Evolutionary conservation across 2,888 invertebrate genomes (phyloP), one percentile per base, ranked within the genome.

Genomic region (Anaspis maculata): DNA sequence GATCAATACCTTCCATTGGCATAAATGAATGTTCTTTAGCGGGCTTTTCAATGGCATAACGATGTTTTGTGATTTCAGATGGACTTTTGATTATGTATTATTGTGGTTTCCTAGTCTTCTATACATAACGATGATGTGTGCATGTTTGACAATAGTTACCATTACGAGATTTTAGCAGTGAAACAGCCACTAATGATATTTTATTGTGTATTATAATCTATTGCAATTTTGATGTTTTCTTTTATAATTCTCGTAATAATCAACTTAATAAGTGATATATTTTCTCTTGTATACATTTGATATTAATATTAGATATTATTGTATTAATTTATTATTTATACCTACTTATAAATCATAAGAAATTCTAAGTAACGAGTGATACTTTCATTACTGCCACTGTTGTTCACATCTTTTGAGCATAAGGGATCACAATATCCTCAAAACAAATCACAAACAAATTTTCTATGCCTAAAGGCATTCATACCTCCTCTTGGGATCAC

Each of bases 101-200:
- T 35, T 36, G 36, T 36, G 36, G 30, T 36, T 30, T 29, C 27
- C 40, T 40, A 40, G 40, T 40, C 40, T 38, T 37, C 30, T 36
- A 15, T 25, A 33, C n/a, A n/a, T n/a, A n/a, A n/a, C n/a, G n/a
- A n/a, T n/a, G n/a, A 42, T 45, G 41, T 49, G 42, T 50, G 49
- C 45, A 51, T 48, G 46, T 45, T 41, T 42, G 50, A 51, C 49
- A 53, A 51, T 52, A 53, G 51, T 51, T 52, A 52, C 52, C 51
- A 50, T 42, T 42, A 36, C 38, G 42, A 46, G 40, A 44, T 43
- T 41, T 33, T 36, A 37, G 16, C 12, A 34, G 25, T n/a, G 9
- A 39, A 34, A 15, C 19, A 31, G 28, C 22, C 35, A 39, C 39
- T 21, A 34, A 42, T n/a, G n/a, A n/a, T 24, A 39, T 42, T 41